phyloP scores from a whole-genome alignment of 1,140 invertebrate species.

The Pygmarrhopalites habei region DNA sequence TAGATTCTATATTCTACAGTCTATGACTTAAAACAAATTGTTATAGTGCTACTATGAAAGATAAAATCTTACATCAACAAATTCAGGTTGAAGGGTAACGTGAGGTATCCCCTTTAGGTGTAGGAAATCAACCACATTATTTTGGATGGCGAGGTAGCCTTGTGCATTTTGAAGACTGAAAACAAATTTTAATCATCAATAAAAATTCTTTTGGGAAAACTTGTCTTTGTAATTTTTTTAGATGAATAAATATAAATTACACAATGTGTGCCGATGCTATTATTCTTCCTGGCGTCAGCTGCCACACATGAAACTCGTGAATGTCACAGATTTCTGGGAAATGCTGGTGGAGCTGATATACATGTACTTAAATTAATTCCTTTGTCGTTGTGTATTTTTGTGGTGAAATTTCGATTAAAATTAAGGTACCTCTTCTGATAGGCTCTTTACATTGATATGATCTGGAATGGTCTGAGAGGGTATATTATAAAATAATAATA shows the following conservation, averaged over 20 bases:
- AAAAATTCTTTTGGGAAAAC: too few species aligned
- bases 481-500: too few species aligned
- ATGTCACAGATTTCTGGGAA: slow-evolving; percentile 73
- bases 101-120: slow-evolving; percentile 63
- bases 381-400: too few species aligned
- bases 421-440: slow-evolving; percentile 46
- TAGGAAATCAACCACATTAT: slow-evolving; percentile 54
- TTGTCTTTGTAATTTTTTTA: too few species aligned
- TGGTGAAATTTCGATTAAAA: too few species aligned
- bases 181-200: too few species aligned
- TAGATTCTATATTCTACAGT: too few species aligned
- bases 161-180: slow-evolving; percentile 51
- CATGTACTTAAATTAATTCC: too few species aligned
- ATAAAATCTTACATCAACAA: slow-evolving; percentile 46
- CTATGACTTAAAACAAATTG: too few species aligned
- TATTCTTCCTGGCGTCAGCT: slow-evolving; percentile 60
- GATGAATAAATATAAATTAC: too few species aligned
- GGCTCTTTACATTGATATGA: slow-evolving; percentile 58
- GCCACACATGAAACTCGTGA: slow-evolving; percentile 76
- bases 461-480: slow-evolving; percentile 73
- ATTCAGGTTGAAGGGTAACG: slow-evolving; percentile 72
- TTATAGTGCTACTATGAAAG: too few species aligned
- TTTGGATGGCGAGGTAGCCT: slow-evolving; percentile 42
- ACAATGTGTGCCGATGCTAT: slow-evolving; percentile 67
- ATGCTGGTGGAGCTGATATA: slow-evolving; percentile 54